Conservation (phyloP, 2,113 vertebrate genomes). For the Phocoena sinus region DNA sequence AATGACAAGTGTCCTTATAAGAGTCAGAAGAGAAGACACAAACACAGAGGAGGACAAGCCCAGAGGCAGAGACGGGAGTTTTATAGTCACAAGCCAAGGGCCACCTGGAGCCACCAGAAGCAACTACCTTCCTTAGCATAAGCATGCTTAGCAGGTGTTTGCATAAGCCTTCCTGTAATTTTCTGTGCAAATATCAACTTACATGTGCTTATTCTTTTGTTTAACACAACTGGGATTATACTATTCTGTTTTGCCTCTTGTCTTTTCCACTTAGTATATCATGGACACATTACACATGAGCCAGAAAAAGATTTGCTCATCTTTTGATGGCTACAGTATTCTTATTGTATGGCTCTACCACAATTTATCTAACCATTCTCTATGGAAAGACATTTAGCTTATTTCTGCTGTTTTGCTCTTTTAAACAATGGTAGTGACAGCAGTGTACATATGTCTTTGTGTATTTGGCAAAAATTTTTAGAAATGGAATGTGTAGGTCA, state of each 20-base stretch:
- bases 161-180: neutral
- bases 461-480: neutral
- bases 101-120: neutral
- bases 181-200: neutral
- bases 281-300: neutral
- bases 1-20: neutral
- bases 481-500: neutral
- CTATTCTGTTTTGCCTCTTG: neutral
- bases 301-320: neutral
- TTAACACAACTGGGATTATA: neutral
- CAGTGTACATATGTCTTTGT: neutral
- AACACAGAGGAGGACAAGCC: neutral
- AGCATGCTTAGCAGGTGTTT: neutral
- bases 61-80: neutral
- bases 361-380: neutral
- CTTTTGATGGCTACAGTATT: neutral
- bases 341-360: neutral
- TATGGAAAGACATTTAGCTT: neutral
- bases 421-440: neutral
- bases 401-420: slow-evolving; percentile 13
- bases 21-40: neutral
- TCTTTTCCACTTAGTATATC: neutral
- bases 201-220: neutral
- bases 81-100: neutral
- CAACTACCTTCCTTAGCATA: neutral